These are phyloP conservation scores for Phyllopteryx taeniolatus DNA, from an alignment of 2,113 vertebrate genomes.

Conservation along the genomic window DNA sequence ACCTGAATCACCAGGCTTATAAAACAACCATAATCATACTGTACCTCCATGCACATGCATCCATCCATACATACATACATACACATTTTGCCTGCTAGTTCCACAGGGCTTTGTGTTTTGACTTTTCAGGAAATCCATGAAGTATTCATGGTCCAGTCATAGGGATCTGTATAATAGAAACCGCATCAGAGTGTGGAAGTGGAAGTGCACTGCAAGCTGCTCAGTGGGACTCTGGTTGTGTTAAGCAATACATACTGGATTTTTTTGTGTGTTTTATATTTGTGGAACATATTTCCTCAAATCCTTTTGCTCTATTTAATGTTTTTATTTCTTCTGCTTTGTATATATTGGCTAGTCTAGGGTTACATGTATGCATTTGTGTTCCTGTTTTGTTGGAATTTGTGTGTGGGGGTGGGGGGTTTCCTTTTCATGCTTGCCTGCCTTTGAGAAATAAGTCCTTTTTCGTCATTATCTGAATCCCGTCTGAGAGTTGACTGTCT, in stretches of 20 bases:
- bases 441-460: slow-evolving; percentile 51
- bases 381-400: slow-evolving; percentile 4
- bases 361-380: slow-evolving; percentile 16
- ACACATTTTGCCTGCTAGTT: slow-evolving; percentile 54
- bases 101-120: slow-evolving; percentile 52
- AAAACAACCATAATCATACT: slow-evolving; percentile 30
- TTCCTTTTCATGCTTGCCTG: slow-evolving; percentile 41
- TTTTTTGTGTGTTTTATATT: slow-evolving; percentile 19
- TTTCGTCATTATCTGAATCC: slow-evolving; percentile 57
- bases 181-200: slow-evolving; percentile 10
- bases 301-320: background rate
- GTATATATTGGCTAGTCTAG: slow-evolving; percentile 10
- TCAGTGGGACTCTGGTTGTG: slow-evolving; percentile 28
- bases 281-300: slow-evolving; percentile 13
- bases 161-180: slow-evolving; percentile 20
- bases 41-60: background rate
- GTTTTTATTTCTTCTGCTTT: slow-evolving; percentile 15
- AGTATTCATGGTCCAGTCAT: slow-evolving; percentile 64
- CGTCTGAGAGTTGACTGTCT: slow-evolving; percentile 50
- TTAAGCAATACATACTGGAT: slow-evolving; percentile 36
- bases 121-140: slow-evolving; percentile 57
- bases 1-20: slow-evolving; percentile 19
- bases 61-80: slow-evolving; percentile 1
- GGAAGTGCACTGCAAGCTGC: slow-evolving; percentile 30
- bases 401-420: background rate